Conservation (phyloP, 2,888 invertebrate species). For the Sesamia inferens region DNA sequence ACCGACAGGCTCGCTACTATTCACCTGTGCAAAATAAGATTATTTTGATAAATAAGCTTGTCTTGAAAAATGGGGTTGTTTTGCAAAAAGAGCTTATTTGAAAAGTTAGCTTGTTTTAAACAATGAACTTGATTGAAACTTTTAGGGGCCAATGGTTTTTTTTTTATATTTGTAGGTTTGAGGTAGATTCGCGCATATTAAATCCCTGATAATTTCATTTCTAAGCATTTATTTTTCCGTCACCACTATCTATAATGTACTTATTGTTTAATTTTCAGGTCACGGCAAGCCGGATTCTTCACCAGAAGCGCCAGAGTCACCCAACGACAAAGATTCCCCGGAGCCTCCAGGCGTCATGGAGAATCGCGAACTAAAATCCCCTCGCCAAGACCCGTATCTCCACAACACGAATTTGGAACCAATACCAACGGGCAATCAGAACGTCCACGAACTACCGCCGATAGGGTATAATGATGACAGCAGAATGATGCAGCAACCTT, state of each 20-base stretch:
- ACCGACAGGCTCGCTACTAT: too few relatives aligned
- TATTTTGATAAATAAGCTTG: too few relatives aligned
- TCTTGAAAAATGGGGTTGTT: too few relatives aligned
- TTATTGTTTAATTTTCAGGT: conserved; percentile 68
- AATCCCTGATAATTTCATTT: background rate
- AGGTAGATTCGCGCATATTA: background rate
- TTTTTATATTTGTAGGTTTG: background rate
- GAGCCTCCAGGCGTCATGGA: conserved; percentile 78
- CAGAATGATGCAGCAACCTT: conserved; percentile 80
- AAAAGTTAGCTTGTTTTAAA: background rate
- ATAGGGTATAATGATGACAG: conserved; percentile 81
- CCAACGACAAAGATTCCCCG: conserved; percentile 83
- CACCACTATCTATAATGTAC: background rate
- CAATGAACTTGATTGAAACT: too few relatives aligned
- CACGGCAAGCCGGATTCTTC: conserved; percentile 86
- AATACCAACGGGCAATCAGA: conserved; percentile 67
- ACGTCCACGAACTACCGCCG: conserved; percentile 77
- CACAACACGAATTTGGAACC: conserved; percentile 78
- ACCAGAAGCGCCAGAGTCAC: conserved; percentile 84
- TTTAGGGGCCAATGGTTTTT: background rate
- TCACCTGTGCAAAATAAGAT: too few relatives aligned
- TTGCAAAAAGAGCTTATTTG: background rate
- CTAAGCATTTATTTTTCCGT: background rate
- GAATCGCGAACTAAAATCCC: conserved; percentile 80
- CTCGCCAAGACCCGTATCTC: conserved; percentile 80